Percentiles rank a stretch among this genome's conserved stretches.
Evolutionary conservation across 2,888 invertebrate species (phyloP).

Genomic region (Caenorhabditis sinica): DNA sequence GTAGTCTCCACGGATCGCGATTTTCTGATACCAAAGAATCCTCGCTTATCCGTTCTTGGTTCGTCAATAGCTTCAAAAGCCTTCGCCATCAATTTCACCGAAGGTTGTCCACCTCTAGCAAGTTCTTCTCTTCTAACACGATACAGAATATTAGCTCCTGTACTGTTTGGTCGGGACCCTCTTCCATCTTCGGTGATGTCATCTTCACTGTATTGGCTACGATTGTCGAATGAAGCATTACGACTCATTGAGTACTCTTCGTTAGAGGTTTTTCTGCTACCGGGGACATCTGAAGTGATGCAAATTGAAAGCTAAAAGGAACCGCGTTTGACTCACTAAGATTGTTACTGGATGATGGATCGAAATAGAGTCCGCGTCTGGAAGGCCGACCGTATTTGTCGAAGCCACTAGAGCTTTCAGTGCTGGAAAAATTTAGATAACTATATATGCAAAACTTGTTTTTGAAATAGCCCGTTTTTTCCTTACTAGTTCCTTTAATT

Average conservation of each 20-base stretch:
- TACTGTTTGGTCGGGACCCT: slow-evolving; percentile 52
- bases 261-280: slow-evolving; percentile 62
- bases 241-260: slow-evolving; percentile 63
- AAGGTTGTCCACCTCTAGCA: slow-evolving; percentile 81
- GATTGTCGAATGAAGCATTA: slow-evolving; percentile 65
- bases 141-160: slow-evolving; percentile 82
- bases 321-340: slow-evolving; percentile 73
- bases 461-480: too few species aligned
- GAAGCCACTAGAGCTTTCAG: slow-evolving; percentile 71
- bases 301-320: background rate
- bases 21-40: slow-evolving; percentile 82
- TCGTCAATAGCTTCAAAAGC: slow-evolving; percentile 82
- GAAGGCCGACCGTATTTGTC: slow-evolving; percentile 70
- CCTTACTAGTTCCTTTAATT: too few species aligned
- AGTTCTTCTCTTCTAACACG: slow-evolving; percentile 82
- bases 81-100: slow-evolving; percentile 79
- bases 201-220: slow-evolving; percentile 65
- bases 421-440: slow-evolving; percentile 62
- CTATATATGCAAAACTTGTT: too few species aligned
- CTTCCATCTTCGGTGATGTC: slow-evolving; percentile 53
- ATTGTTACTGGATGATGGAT: slow-evolving; percentile 80
- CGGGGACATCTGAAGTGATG: slow-evolving; percentile 54
- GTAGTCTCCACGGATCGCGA: slow-evolving; percentile 81
- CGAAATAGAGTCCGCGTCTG: slow-evolving; percentile 75
- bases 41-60: slow-evolving; percentile 69